Evolutionary conservation across 2,888 invertebrate species (phyloP).

Genomic region (Noctua janthe): DNA sequence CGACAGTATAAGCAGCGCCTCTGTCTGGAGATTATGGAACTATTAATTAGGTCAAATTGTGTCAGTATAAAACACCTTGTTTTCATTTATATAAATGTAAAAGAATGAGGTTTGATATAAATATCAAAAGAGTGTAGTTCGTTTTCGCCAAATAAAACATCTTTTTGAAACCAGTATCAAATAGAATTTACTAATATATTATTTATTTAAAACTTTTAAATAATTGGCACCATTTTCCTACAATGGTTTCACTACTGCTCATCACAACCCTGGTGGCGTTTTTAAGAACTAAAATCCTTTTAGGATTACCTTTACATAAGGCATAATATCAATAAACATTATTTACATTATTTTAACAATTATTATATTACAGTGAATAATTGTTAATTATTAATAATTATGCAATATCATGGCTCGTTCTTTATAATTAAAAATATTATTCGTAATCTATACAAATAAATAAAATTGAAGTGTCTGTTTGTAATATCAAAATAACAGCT

Average conservation of each 20-base stretch:
- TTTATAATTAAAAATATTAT: conserved; percentile 14
- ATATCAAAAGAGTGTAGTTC: neutral
- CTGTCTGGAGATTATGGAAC: neutral
- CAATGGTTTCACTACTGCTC: conserved; percentile 17
- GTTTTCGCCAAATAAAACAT: conserved; percentile 9
- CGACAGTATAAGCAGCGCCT: neutral
- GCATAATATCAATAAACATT: conserved; percentile 9
- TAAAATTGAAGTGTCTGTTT: too few species aligned
- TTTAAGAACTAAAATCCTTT: conserved; percentile 30
- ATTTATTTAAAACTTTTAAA: conserved; percentile 4
- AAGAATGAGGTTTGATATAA: neutral
- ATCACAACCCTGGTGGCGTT: conserved; percentile 29
- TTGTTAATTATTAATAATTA: conserved; percentile 35
- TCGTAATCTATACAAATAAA: neutral
- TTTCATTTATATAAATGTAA: neutral
- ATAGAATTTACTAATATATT: conserved; percentile 15
- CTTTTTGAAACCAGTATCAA: conserved; percentile 19
- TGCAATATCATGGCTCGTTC: conserved; percentile 50
- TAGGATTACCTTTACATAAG: conserved; percentile 31
- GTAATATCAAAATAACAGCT: too few species aligned
- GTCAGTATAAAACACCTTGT: conserved; percentile 1
- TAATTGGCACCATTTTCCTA: conserved; percentile 1
- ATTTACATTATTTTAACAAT: conserved; percentile 43
- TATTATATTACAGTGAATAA: conserved; percentile 22
- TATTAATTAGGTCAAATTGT: neutral